These are phyloP conservation scores for Trogon melanurus DNA, from an alignment of 2,113 vertebrate species.

Conservation along the genomic window DNA sequence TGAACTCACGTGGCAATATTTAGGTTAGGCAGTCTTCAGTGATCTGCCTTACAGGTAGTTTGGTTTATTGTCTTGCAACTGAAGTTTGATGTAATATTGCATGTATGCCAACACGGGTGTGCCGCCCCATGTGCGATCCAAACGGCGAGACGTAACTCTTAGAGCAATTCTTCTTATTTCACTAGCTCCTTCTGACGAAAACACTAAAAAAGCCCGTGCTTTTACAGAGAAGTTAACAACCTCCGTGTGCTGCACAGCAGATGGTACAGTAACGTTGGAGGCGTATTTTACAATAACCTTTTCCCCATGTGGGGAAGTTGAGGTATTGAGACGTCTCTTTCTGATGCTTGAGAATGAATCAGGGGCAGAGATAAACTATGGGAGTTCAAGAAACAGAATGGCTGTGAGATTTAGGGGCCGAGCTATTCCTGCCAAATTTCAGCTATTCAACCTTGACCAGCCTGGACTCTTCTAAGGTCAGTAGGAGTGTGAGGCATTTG, in stretches of 20 bases:
- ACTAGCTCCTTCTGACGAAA: conserved; percentile 25
- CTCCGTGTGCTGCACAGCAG: conserved; percentile 45
- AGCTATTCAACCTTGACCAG: not conserved
- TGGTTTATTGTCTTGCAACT: not conserved
- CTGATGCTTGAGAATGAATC: not conserved
- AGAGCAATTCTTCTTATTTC: not conserved
- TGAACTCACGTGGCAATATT: not conserved
- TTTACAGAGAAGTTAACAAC: conserved; percentile 23
- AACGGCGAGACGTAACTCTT: not conserved
- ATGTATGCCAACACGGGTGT: not conserved
- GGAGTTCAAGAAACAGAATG: not conserved
- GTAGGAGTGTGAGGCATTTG: not conserved
- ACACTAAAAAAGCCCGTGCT: conserved; percentile 5
- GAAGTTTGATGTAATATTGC: not conserved
- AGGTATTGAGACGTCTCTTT: conserved; percentile 9
- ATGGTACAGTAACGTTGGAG: conserved; percentile 37
- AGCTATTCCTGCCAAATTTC: not conserved
- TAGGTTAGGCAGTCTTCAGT: not conserved
- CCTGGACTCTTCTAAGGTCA: not conserved
- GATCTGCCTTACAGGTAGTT: not conserved
- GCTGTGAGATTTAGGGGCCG: not conserved
- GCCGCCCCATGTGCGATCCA: not conserved
- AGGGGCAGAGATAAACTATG: not conserved
- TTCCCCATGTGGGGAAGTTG: not conserved
- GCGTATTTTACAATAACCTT: conserved; percentile 55